phyloP scores from a whole-genome alignment of 2,888 invertebrate genomes.

The Orthosia cruda region DNA sequence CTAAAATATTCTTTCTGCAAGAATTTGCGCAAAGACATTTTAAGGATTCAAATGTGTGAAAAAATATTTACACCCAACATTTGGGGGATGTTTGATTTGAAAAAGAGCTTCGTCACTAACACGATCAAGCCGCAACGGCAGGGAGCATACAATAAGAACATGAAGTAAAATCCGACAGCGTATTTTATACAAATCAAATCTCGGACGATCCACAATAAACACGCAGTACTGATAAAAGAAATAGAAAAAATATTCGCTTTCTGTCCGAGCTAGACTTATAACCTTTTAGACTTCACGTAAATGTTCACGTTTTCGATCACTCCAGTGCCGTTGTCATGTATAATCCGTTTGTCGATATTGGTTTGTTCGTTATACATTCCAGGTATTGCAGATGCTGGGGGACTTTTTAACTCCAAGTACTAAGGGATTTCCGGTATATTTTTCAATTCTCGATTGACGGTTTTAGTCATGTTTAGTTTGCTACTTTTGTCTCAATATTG shows the following conservation, averaged over 20 bases:
- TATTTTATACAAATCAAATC: background rate
- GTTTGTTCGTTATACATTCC: background rate
- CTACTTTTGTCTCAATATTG: background rate
- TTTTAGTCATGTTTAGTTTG: background rate
- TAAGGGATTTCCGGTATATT: background rate
- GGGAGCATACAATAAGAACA: background rate
- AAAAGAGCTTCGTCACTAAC: too few relatives aligned
- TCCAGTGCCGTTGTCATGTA: too few relatives aligned
- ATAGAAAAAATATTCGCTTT: background rate
- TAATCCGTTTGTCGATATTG: background rate
- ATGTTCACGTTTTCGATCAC: background rate
- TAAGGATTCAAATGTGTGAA: too few relatives aligned
- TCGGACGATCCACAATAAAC: background rate
- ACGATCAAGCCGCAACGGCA: too few relatives aligned
- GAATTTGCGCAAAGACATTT: too few relatives aligned
- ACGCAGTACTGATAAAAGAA: background rate
- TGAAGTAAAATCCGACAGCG: background rate
- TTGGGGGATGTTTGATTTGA: too few relatives aligned
- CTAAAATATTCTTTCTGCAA: too few relatives aligned
- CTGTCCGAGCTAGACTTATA: background rate
- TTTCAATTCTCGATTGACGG: background rate
- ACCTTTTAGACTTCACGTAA: background rate
- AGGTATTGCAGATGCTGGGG: background rate
- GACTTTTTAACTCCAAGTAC: background rate
- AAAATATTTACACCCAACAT: too few relatives aligned